Conservation (phyloP, 2,888 invertebrate species). For the Heliconius sara region DNA sequence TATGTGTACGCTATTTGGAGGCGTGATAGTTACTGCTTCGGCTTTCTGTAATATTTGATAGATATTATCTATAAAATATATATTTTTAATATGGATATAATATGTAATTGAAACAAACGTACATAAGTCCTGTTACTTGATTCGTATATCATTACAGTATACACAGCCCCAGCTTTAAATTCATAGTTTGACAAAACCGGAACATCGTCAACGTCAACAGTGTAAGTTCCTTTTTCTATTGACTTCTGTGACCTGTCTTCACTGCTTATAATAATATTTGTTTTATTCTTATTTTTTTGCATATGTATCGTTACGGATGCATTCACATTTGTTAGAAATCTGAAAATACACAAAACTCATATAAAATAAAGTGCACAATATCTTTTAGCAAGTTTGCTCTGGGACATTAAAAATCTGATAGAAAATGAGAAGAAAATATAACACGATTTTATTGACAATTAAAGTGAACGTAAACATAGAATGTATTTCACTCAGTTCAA, state of each 20-base stretch:
- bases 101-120: conserved; percentile 51
- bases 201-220: conserved; percentile 66
- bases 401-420: background rate
- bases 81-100: background rate
- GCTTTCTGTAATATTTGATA: conserved; percentile 55
- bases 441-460: background rate
- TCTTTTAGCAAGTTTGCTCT: background rate
- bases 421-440: background rate
- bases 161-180: conserved; percentile 86
- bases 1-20: conserved; percentile 90
- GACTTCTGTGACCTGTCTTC: conserved; percentile 56
- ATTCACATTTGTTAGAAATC: conserved; percentile 71
- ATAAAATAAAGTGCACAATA: background rate
- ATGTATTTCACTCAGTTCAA: conserved; percentile 11
- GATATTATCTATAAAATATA: background rate
- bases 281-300: conserved; percentile 60
- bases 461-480: conserved; percentile 37
- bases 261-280: conserved; percentile 57
- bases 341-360: conserved; percentile 52
- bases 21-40: conserved; percentile 80
- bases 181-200: conserved; percentile 59
- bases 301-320: conserved; percentile 57
- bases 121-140: conserved; percentile 64
- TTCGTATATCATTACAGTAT: conserved; percentile 81
- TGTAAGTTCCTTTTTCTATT: conserved; percentile 67